Base-by-base conservation (phyloP, 2,797 vertebrate species). In the Naso thynnoides region DNA sequence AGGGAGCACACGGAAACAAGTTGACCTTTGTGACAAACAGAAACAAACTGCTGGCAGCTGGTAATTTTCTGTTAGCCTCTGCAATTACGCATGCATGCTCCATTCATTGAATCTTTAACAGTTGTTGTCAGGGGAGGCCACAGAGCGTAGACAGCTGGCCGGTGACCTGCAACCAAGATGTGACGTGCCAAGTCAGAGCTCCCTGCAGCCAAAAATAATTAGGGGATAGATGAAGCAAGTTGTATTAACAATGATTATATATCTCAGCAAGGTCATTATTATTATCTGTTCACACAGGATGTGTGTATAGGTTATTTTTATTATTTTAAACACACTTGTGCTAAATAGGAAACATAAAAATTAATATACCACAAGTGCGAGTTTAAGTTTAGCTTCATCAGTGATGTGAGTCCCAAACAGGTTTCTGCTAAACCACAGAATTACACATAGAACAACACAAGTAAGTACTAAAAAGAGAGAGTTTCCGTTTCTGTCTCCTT, bases 21-120 rank as follows among this genome's bases (percentile, higher is more conserved):
- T 27, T 44, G 59, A 70, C 45, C 27, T 44, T 53, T 65, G n/a
- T 48, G 66, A 11, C 42, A 29, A 44, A 18, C 41, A 39, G 8
- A 41, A 58, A 36, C 27, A 21, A 48, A 45, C 29, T 52, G 7
- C 36, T 39, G 19, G n/a, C 55, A 33, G 33, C 33, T 33, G 33
- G 33, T 9, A 42, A 23, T 55, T 65, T 6, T 44, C 26, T 10
- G 11, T 15, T 4, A 56, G 26, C 36, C 26, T 9, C 23, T 44
- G 44, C 38, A 50, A 11, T 36, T 21, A 65, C 16, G 42, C 29
- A 38, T 21, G 6, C 6, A 3, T 26, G 33, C 18, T 3, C 1
- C n/a, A 9, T 53, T 58, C 54, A 18, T 18, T 15, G 29, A n/a
- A 69, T 58, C 21, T 36, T 21, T 14, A 15, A 6, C 23, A 4